Conservation (phyloP, 2,797 vertebrate species). For the Spinus pinus region DNA sequence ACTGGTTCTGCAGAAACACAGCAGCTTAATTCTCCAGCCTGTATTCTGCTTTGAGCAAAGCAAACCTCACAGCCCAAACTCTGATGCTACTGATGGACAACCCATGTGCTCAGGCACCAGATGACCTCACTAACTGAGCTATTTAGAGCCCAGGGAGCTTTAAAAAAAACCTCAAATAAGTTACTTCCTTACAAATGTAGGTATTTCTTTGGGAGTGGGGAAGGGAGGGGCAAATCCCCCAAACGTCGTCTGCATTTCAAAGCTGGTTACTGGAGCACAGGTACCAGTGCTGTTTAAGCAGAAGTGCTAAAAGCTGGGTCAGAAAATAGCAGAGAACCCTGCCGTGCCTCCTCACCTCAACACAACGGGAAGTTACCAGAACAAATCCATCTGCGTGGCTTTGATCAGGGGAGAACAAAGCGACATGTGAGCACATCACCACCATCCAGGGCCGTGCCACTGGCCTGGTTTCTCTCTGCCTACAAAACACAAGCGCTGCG, state of each 20-base stretch:
- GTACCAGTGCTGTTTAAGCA: not conserved
- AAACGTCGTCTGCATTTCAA: not conserved
- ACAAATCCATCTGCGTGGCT: not conserved
- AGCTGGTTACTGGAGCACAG: not conserved
- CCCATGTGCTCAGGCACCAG: not conserved
- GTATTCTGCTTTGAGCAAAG: not conserved
- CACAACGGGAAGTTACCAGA: not conserved
- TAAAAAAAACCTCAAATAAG: not conserved
- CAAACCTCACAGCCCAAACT: not conserved
- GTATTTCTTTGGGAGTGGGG: not conserved
- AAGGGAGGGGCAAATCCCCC: not conserved
- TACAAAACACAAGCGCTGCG: not conserved
- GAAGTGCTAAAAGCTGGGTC: not conserved
- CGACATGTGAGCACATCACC: not conserved
- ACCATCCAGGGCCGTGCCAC: not conserved
- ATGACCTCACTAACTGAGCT: not conserved
- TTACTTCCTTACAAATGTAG: not conserved
- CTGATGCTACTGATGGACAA: not conserved
- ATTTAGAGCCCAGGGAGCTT: not conserved
- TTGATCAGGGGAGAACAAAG: not conserved
- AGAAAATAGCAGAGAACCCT: not conserved
- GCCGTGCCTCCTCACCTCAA: conserved; percentile 4
- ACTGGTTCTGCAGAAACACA: not conserved
- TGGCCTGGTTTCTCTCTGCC: not conserved
- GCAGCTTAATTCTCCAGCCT: not conserved